Base-by-base conservation (phyloP, 2,888 invertebrate genomes). In the Nemoura dubitans region DNA sequence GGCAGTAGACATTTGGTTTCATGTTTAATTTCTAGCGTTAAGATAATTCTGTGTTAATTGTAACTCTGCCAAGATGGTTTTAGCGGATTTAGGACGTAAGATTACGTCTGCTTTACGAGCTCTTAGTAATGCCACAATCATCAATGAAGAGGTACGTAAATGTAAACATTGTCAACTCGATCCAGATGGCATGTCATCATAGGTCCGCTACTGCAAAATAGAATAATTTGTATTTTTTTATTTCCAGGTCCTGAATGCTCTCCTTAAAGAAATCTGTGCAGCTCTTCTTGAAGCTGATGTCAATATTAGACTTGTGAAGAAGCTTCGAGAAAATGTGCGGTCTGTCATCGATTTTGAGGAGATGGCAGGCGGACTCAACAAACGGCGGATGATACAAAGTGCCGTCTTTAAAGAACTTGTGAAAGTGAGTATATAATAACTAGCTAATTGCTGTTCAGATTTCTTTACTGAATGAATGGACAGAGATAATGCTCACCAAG, bases 1-100 rank as follows among this genome's bases (percentile, higher is more conserved):
- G 28, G 59, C 25, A 85, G 27, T 29, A 16, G 76, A 27, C 16
- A 36, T 85, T 36, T 77, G 76, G 85, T 76, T 14, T 43, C 59
- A n/a, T 59, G 28, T 76, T 85, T 42, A 59, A 29, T 85, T 85
- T 76, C 25, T 21, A 59, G 28, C 27, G 28, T 86, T 27, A 26
- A 14, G 30, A 77, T 27, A 27, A 86, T 86, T 86, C 76, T 30
- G 82, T 77, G 26, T 81, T 85, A 28, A 29, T 77, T 81, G 16
- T 26, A 16, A 83, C 26, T 25, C 7, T 36, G 27, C 42, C 82
- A 93, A 91, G 88, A 99, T 99, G 99, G 99, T 99, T 92, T 97
- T 99, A 95, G 99, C 99, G 90, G 99, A 99, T 94, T 95, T 99
- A 92, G 99, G 99, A 91, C 96, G 99, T 91, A 99, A 99, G 94